Conservation (phyloP, 37 sponge, comb jelly and placozoan species). For the Chondrosia reniformis region DNA sequence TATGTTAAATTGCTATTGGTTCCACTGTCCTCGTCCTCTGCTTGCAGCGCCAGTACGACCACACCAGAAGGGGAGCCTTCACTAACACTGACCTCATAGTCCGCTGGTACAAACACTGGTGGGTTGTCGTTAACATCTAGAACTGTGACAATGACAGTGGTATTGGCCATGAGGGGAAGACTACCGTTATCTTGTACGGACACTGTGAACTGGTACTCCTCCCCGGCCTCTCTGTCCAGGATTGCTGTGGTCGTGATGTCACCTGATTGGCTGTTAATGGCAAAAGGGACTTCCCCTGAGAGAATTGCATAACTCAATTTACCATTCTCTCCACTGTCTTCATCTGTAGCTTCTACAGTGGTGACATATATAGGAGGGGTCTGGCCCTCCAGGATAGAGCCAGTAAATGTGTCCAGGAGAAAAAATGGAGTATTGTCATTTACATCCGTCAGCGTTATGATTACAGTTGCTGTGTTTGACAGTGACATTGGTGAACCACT, state of each 20-base stretch:
- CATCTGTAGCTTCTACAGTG: constrained; percentile 37
- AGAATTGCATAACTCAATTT: constrained; percentile 19
- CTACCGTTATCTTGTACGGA: constrained; percentile 31
- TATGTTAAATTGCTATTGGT: constrained; percentile 16
- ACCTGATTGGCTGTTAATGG: constrained; percentile 11
- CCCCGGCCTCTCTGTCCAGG: constrained; percentile 6
- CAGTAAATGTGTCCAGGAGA: constrained; percentile 19
- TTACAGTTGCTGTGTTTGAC: constrained; percentile 27
- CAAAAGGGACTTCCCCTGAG: constrained; percentile 17
- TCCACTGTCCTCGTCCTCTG: constrained; percentile 42
- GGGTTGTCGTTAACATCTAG: constrained; percentile 76
- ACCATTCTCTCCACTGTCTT: constrained; percentile 29
- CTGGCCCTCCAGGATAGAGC: constrained; percentile 11
- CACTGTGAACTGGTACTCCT: constrained; percentile 4
- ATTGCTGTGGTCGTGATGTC: background rate
- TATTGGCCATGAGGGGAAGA: background rate
- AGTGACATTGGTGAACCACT: constrained; percentile 31
- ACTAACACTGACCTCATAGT: constrained; percentile 24
- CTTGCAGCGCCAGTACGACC: background rate
- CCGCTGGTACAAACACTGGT: constrained; percentile 44
- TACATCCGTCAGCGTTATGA: constrained; percentile 47
- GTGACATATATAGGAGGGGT: constrained; percentile 9
- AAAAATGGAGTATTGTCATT: constrained; percentile 75
- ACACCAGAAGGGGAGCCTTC: constrained; percentile 35
- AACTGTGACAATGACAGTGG: constrained; percentile 37